phyloP scores from a whole-genome alignment of 1,140 invertebrate species.

The Triops cancriformis region DNA sequence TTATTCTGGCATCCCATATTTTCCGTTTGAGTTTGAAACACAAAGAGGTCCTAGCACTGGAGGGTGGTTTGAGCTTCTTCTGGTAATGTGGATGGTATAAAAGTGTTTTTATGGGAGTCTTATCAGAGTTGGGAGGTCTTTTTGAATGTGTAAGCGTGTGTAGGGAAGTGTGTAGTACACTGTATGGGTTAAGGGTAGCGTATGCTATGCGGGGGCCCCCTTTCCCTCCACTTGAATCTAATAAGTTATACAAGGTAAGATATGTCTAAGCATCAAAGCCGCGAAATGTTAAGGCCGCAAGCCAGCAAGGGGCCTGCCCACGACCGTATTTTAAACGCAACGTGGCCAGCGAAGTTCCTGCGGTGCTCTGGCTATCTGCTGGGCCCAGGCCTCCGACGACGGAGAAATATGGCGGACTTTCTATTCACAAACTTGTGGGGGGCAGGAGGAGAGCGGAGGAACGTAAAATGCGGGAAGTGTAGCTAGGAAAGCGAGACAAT shows the following conservation, averaged over 20 bases:
- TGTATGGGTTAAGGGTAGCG: too few relatives aligned
- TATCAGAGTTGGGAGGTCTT: background rate
- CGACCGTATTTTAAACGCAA: background rate
- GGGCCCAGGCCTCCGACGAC: background rate
- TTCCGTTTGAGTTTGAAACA: too few relatives aligned
- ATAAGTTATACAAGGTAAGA: background rate
- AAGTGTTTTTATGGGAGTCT: background rate
- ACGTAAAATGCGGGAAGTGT: too few relatives aligned
- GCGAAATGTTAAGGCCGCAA: background rate
- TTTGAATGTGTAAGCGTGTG: background rate
- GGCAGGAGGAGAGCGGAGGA: too few relatives aligned
- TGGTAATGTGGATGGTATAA: background rate
- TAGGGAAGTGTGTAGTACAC: too few relatives aligned
- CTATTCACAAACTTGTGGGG: too few relatives aligned
- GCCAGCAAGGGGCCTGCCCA: background rate
- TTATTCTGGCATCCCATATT: too few relatives aligned
- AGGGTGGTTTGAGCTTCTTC: background rate
- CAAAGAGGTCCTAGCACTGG: background rate
- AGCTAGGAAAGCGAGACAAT: too few relatives aligned
- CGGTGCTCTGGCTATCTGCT: background rate
- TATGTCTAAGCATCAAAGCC: background rate
- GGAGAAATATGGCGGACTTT: too few relatives aligned
- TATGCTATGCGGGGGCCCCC: too few relatives aligned
- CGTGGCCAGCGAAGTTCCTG: background rate
- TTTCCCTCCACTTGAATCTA: background rate